phyloP scores from a whole-genome alignment of 2,888 invertebrate species.

The Andrena marginata region DNA sequence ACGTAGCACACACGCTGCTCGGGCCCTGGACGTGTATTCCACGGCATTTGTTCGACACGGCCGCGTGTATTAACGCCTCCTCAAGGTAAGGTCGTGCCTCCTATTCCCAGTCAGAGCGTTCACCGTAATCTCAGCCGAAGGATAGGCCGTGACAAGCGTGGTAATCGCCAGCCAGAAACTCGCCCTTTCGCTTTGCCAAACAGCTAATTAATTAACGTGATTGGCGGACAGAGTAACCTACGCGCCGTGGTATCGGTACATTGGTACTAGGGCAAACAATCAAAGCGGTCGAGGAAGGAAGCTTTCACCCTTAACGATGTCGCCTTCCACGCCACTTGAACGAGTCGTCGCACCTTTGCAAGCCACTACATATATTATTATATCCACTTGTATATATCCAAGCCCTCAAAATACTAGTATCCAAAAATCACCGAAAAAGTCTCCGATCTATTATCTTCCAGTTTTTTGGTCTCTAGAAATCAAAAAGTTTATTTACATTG shows the following conservation, averaged over 20 bases:
- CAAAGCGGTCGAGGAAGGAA: background rate
- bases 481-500: background rate
- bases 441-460: too few species aligned
- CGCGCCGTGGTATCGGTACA: background rate
- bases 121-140: constrained; percentile 19
- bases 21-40: constrained; percentile 23
- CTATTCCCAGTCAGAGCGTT: constrained; percentile 7
- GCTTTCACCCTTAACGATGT: too few species aligned
- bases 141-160: constrained; percentile 41
- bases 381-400: too few species aligned
- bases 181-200: constrained; percentile 40
- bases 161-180: constrained; percentile 53
- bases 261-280: background rate
- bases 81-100: constrained; percentile 30
- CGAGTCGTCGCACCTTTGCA: too few species aligned
- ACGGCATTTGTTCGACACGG: constrained; percentile 46
- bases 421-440: too few species aligned
- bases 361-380: too few species aligned
- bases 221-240: constrained; percentile 23
- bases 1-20: constrained; percentile 12
- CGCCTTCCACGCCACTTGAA: too few species aligned
- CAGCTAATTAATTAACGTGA: constrained; percentile 56
- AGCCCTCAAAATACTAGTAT: too few species aligned
- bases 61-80: constrained; percentile 56
- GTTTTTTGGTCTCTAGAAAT: too few species aligned